A percentile compares a stretch with the other conserved stretches of the same genome.
Evolutionary conservation across 2,797 vertebrate species (phyloP).

Genomic region (Austrolebias charrua): DNA sequence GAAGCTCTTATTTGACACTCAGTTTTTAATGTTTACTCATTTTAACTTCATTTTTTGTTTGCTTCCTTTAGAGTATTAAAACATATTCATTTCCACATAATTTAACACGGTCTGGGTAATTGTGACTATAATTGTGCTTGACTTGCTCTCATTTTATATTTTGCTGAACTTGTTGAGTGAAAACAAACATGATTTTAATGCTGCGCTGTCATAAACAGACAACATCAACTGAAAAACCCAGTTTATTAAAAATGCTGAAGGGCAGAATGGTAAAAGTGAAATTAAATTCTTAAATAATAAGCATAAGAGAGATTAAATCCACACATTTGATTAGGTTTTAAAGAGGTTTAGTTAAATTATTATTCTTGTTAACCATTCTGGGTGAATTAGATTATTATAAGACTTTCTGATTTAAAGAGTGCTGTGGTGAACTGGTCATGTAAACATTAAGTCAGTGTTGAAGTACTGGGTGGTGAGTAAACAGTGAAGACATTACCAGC

Average conservation of each 20-base stretch:
- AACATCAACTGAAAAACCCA: too few relatives aligned
- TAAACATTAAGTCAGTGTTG: background rate
- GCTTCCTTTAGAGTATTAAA: too few relatives aligned
- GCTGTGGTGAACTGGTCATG: background rate
- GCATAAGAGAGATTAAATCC: background rate
- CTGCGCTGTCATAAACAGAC: background rate
- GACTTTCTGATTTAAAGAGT: conserved; percentile 1
- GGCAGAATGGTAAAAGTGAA: too few relatives aligned
- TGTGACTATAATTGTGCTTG: background rate
- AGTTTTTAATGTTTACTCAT: background rate
- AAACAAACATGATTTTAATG: background rate
- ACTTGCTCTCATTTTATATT: background rate
- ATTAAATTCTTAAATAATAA: too few relatives aligned
- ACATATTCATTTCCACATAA: background rate
- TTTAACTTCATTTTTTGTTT: background rate
- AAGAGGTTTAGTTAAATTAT: conserved; percentile 22
- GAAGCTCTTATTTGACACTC: too few relatives aligned
- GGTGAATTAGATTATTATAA: background rate
- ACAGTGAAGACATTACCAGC: conserved; percentile 86
- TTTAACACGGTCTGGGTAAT: too few relatives aligned
- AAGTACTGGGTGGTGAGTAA: conserved; percentile 23
- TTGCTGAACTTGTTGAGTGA: background rate
- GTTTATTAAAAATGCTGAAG: too few relatives aligned
- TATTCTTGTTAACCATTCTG: conserved; percentile 5
- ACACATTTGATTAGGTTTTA: conserved; percentile 19